A percentile compares a stretch with the other conserved stretches of the same genome.
These are phyloP conservation scores for Monochamus alternatus DNA, from an alignment of 2,888 invertebrate species.

Conservation along the genomic window DNA sequence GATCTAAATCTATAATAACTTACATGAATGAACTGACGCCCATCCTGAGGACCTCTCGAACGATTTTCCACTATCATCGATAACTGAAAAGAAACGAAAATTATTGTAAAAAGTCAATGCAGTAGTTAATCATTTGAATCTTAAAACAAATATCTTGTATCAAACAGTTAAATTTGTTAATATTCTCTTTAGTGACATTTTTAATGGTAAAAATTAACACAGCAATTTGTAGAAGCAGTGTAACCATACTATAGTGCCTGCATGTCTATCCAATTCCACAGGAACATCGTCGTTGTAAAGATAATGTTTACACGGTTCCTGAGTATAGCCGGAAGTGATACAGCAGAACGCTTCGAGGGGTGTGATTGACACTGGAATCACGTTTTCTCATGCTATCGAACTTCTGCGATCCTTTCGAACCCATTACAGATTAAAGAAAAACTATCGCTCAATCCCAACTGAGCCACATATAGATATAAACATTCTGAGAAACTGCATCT, in stretches of 20 bases:
- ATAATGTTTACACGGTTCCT: neutral
- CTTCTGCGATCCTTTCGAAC: conserved; percentile 16
- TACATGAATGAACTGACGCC: neutral
- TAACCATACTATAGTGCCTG: no score
- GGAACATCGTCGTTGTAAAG: neutral
- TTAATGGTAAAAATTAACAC: no score
- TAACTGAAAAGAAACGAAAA: neutral
- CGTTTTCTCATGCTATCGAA: conserved; percentile 25
- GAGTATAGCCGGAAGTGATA: neutral
- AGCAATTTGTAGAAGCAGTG: no score
- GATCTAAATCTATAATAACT: neutral
- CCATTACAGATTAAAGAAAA: conserved; percentile 34
- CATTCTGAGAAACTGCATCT: conserved; percentile 23
- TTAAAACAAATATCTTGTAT: no score
- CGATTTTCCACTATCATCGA: conserved; percentile 1
- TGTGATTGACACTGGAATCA: conserved; percentile 36
- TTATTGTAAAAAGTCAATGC: no score
- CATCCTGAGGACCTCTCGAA: neutral
- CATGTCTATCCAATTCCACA: neutral
- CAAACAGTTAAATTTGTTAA: no score
- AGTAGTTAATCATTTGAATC: no score
- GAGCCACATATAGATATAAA: conserved; percentile 25
- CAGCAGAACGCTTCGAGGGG: neutral
- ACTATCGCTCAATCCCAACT: conserved; percentile 34
- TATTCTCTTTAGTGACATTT: no score